Evolutionary conservation across 2,888 invertebrate genomes (phyloP), one percentile per base, ranked within the genome.

Genomic region (Parelbella ahira): DNA sequence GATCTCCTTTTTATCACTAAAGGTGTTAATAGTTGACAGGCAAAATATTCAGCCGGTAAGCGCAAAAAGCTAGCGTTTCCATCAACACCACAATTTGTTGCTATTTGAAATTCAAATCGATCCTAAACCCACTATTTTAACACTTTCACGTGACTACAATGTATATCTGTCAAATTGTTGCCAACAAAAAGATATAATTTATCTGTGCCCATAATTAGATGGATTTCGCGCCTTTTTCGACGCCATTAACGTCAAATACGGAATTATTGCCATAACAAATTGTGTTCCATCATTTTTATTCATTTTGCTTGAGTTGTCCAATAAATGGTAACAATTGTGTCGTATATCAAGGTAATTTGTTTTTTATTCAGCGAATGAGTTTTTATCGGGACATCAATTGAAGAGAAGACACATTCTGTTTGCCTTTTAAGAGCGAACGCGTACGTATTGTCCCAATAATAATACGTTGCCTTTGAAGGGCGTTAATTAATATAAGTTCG

Each of bases 131-230:
- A 24, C 34, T 20, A 33, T 29, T 42, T 29, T 19, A 34, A 42
- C 42, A 42, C 42, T 42, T 42, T 42, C 42, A 11, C 42, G 42
- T 2, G 4, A 8, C 34, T 8, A 42, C 34, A 36, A 42, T 29
- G 42, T 42, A 34, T 42, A n/a, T 10, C 42, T 36, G 42, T 42
- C 42, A 28, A 42, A 42, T 42, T 23, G 42, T 23, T 28, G 15
- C 18, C 28, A 32, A 37, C 21, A 37, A 44, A 45, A 42, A 29
- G 39, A 42, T 32, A 48, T 48, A 45, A 48, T 42, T 48, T 42
- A 43, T 43, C 43, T 43, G 37, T 25, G 24, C 9, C 18, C 47
- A 39, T 49, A 47, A 47, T 49, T 33, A 47, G 9, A 41, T 45
- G 42, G 37, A 37, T 47, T 46, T 46, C 45, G 43, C 41, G 36